Base-by-base conservation (phyloP, 1,140 invertebrate genomes). In the Hestina assimilis region DNA sequence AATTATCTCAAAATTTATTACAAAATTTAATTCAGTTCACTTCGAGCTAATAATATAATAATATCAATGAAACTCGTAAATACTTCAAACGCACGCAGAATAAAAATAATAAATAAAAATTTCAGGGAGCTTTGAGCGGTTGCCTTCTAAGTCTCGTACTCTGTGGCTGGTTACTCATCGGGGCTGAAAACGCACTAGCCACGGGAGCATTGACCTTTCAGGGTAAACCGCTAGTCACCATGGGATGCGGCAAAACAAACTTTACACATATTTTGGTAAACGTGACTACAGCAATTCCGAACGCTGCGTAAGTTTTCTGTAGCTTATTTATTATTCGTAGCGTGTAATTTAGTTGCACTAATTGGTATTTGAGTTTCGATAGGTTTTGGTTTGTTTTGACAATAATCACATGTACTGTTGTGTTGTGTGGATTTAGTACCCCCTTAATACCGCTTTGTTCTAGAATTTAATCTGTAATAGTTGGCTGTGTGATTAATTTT, bases 121-220 rank as follows among this genome's bases (percentile, higher is more conserved):
- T 21, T 33, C 60, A 88, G 84, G 84, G 84, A 11, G 84, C 84
- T 8, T 48, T 88, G 50, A 83, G 78, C 55, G 84, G 84, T 4
- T 80, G 79, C 38, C 55, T 86, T 11, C 54, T 88, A 28, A 88
- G 83, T 54, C 65, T 86, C 7, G 63, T 88, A 9, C 73, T 86
- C 11, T 88, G 84, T 20, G 83, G 84, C 24, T 87, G 83, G 83
- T 59, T 87, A 7, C 75, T 87, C 3, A 79, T 87, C 20, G 84
- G 83, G 12, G 83, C 84, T 21, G 83, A 87, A 66, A 83, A 87
- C 60, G 81, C 84, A 24, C 42, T 87, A 1, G 84, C 84, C 0
- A 75, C 81, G 23, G 84, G 84, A 26, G 83, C 83, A 40, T 72
- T 87, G 72, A 86, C 81, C 72, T 87, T 84, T 54, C 84, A 87